Percentiles rank a stretch among this genome's conserved stretches.
These are phyloP conservation scores for Diorhabda elongata DNA, from an alignment of 1,140 invertebrate genomes.

Conservation along the genomic window DNA sequence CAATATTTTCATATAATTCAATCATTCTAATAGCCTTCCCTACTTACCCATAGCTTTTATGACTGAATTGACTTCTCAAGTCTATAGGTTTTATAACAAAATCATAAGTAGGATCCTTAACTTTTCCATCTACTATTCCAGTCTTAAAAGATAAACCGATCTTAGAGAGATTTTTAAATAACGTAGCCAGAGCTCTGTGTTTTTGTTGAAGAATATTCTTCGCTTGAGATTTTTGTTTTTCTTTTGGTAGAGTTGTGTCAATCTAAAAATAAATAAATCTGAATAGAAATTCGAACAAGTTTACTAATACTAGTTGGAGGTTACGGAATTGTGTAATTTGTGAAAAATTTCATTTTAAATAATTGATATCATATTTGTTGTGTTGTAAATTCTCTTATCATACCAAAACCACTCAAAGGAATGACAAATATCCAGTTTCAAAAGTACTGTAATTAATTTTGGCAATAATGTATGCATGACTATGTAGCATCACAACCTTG, in stretches of 20 bases:
- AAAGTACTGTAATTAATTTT: too few relatives aligned
- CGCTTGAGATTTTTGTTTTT: slow-evolving; percentile 74
- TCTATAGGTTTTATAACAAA: slow-evolving; percentile 60
- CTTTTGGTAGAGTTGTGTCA: slow-evolving; percentile 59
- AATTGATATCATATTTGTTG: not conserved
- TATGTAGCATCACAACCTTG: too few relatives aligned
- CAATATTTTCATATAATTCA: too few relatives aligned
- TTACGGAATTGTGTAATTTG: not conserved
- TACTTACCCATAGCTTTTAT: slow-evolving; percentile 50
- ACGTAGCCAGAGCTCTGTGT: slow-evolving; percentile 73
- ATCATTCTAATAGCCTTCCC: too few relatives aligned
- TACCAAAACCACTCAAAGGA: too few relatives aligned
- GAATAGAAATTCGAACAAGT: too few relatives aligned
- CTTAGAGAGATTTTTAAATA: slow-evolving; percentile 71
- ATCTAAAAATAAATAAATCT: slow-evolving; percentile 48
- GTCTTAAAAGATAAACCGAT: slow-evolving; percentile 74
- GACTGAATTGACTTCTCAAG: slow-evolving; percentile 50
- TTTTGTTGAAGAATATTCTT: slow-evolving; percentile 81
- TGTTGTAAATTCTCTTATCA: not conserved
- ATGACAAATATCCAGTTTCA: too few relatives aligned
- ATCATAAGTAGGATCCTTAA: slow-evolving; percentile 46
- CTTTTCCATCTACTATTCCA: slow-evolving; percentile 56
- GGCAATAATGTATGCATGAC: too few relatives aligned
- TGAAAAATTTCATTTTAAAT: not conserved
- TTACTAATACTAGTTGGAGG: too few relatives aligned